A percentile compares a stretch with the other conserved stretches of the same genome.
Conservation (phyloP, 2,113 vertebrate genomes). For the Rynchops niger region DNA sequence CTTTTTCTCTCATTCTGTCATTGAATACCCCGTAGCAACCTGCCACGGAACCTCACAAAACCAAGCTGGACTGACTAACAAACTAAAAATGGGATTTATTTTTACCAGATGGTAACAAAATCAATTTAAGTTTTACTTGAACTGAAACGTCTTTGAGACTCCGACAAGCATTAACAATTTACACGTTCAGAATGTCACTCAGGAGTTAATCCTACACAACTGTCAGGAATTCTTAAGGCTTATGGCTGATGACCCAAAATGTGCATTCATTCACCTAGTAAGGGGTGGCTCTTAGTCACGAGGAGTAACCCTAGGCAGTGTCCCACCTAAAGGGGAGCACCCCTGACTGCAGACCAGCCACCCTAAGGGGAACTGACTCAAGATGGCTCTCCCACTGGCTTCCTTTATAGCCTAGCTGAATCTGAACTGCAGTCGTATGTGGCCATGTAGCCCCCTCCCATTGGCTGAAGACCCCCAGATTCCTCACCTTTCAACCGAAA, state of each 20-base stretch:
- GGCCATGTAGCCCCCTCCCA: not conserved
- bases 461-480: not conserved
- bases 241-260: not conserved
- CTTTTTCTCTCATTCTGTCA: not conserved
- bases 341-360: not conserved
- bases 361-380: not conserved
- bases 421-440: not conserved
- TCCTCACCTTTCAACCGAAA: not conserved
- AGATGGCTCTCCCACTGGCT: not conserved
- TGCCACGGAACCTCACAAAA: not conserved
- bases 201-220: not conserved
- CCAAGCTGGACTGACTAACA: not conserved
- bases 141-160: not conserved
- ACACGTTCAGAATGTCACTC: not conserved
- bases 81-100: not conserved
- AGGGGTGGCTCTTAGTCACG: not conserved
- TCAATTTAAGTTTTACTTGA: not conserved
- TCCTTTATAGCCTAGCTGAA: not conserved
- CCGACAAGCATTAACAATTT: not conserved
- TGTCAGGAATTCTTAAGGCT: not conserved
- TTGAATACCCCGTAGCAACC: not conserved
- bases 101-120: not conserved
- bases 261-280: not conserved
- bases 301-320: not conserved
- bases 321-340: not conserved